Evolutionary conservation across 2,113 vertebrate genomes (phyloP), one percentile per base, ranked within the genome.

Genomic region (Vidua chalybeata): DNA sequence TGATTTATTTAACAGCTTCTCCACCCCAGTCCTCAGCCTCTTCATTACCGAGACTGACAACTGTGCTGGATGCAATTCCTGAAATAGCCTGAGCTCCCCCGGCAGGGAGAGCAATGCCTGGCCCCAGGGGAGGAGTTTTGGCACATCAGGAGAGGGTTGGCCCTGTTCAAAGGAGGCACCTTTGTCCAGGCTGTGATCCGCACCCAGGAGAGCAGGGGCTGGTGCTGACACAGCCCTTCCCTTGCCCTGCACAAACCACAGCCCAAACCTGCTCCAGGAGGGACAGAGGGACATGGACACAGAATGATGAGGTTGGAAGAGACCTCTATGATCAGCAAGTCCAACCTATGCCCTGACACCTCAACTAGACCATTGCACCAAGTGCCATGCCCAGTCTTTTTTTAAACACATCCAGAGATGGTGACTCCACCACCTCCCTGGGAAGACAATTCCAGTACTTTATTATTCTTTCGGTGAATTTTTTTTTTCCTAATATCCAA

Each of bases 1-100:
- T 83, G 91, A 85, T 96, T 93, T 95, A 86, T 96, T 88, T n/a
- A 95, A 74, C 63, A 93, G 84, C 55, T 80, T 62, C 81, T 54
- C 91, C 63, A 88, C 17, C 72, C 78, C 39, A 30, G 23, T 41
- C 51, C 72, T 94, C 87, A 80, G 59, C 78, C 82, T 80, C 75
- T 93, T 68, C 59, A 37, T 86, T 45, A 66, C 63, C 21, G 13
- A 28, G 31, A 82, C 17, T 85, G 87, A 82, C 58, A 94, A 27
- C 54, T 33, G 49, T 63, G 75, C 93, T 82, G 93, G 93, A 39
- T 59, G 68, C 59, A 86, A n/a, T 80, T 66, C 84, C 72, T 35
- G 78, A 51, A 46, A 21, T 10, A 91, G 64, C 54, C 84, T 4
- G n/a, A 79, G 77, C 66, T 86, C 8, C 13, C 10, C n/a, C 52